Percentiles rank a stretch among this genome's conserved stretches.
These are phyloP conservation scores for Apocheima hispidaria DNA, from an alignment of 2,888 invertebrate genomes.

Conservation along the genomic window DNA sequence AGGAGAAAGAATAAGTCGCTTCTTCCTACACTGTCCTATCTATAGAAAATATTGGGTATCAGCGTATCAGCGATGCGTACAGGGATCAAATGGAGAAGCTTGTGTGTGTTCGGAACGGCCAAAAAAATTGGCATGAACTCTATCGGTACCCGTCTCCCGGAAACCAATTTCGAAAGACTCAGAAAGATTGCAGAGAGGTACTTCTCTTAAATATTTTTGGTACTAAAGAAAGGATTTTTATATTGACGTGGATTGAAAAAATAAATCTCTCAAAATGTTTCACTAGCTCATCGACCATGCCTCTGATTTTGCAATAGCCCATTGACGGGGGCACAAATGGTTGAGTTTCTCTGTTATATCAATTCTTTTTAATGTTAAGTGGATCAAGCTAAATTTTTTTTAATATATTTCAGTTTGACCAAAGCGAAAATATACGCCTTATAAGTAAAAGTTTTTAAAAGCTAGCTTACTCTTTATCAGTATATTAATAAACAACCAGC, in stretches of 20 bases:
- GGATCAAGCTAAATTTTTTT: not conserved
- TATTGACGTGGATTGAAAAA: too few relatives aligned
- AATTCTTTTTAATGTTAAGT: not conserved
- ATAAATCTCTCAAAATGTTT: too few relatives aligned
- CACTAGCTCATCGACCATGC: too few relatives aligned
- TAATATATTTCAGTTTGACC: not conserved
- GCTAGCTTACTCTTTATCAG: conserved; percentile 1
- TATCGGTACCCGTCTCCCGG: conserved; percentile 58
- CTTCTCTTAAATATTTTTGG: conserved; percentile 28
- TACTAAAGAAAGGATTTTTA: not conserved
- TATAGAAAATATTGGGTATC: too few relatives aligned
- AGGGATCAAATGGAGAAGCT: not conserved
- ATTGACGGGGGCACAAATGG: too few relatives aligned
- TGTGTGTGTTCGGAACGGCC: not conserved
- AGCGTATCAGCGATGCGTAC: too few relatives aligned
- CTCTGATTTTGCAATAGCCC: too few relatives aligned
- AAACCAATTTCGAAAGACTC: conserved; percentile 80
- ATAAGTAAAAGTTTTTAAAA: conserved; percentile 1
- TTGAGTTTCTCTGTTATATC: not conserved
- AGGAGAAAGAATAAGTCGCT: too few relatives aligned
- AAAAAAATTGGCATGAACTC: not conserved
- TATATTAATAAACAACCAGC: conserved; percentile 20
- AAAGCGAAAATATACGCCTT: not conserved
- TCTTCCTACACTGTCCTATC: too few relatives aligned
- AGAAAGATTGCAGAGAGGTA: conserved; percentile 69